These are phyloP conservation scores for Acanthis flammea DNA, from an alignment of 2,797 vertebrate genomes.

Conservation along the genomic window DNA sequence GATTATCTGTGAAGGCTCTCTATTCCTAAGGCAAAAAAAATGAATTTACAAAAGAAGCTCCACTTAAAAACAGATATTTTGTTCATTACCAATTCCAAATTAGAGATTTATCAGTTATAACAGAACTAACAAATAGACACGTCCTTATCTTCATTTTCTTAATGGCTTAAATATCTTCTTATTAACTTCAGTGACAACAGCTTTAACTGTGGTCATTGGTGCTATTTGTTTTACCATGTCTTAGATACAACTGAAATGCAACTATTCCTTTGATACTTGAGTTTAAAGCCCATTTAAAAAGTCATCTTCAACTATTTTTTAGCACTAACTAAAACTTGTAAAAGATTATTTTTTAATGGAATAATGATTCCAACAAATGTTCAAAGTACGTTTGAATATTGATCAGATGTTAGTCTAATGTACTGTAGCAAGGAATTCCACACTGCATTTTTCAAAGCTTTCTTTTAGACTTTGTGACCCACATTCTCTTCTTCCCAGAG, in stretches of 20 bases:
- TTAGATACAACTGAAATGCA: not conserved
- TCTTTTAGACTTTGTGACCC: not conserved
- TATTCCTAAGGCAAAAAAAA: not conserved
- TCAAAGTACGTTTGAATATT: not conserved
- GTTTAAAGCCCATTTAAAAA: not conserved
- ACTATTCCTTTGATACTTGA: not conserved
- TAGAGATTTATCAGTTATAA: not conserved
- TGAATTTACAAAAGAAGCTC: not conserved
- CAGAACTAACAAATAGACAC: not conserved
- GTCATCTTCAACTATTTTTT: not conserved
- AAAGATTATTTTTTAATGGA: not conserved
- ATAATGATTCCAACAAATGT: not conserved
- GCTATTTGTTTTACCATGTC: not conserved
- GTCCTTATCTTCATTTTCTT: not conserved
- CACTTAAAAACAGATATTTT: not conserved
- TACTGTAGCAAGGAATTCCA: not conserved
- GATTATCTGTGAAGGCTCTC: not conserved
- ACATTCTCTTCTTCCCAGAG: not conserved
- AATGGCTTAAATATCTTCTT: not conserved
- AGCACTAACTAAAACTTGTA: not conserved
- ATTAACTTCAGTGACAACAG: not conserved
- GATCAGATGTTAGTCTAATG: not conserved
- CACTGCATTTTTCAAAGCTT: not conserved
- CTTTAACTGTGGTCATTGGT: not conserved
- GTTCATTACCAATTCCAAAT: not conserved